Conservation (phyloP, 2,797 vertebrate genomes). For the Eleutherodactylus coqui region DNA sequence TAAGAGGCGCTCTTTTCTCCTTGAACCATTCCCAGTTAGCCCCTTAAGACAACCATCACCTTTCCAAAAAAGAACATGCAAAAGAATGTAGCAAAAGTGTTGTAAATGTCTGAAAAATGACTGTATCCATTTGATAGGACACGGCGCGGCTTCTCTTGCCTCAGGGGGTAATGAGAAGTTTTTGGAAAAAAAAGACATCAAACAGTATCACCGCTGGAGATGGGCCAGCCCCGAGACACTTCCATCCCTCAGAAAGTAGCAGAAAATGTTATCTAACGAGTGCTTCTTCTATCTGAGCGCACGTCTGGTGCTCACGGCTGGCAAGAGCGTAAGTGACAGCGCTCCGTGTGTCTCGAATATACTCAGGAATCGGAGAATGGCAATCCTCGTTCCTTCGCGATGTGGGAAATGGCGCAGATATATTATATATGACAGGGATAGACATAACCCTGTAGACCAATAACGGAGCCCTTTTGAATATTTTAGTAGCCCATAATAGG, state of each 20-base stretch:
- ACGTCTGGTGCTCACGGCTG: neutral
- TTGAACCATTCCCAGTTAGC: no score
- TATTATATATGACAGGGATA: neutral
- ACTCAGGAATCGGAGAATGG: neutral
- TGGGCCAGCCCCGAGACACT: slow-evolving; percentile 14
- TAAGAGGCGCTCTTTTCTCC: no score
- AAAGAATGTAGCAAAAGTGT: neutral
- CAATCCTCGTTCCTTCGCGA: neutral
- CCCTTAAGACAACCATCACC: neutral
- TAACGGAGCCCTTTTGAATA: neutral
- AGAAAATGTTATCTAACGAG: slow-evolving; percentile 1
- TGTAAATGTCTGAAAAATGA: slow-evolving; percentile 3
- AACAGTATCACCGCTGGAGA: slow-evolving; percentile 9
- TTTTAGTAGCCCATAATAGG: neutral
- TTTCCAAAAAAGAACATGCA: neutral
- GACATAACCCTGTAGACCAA: neutral
- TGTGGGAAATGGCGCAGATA: neutral
- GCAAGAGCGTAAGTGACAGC: neutral
- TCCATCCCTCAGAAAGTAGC: slow-evolving; percentile 18
- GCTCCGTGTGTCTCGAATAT: neutral
- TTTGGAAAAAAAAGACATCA: neutral
- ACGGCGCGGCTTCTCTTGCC: neutral
- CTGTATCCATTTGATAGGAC: neutral
- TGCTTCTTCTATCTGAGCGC: slow-evolving; percentile 4
- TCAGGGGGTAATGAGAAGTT: neutral